Conservation (phyloP, 2,113 vertebrate genomes). For the Tor tambroides region DNA sequence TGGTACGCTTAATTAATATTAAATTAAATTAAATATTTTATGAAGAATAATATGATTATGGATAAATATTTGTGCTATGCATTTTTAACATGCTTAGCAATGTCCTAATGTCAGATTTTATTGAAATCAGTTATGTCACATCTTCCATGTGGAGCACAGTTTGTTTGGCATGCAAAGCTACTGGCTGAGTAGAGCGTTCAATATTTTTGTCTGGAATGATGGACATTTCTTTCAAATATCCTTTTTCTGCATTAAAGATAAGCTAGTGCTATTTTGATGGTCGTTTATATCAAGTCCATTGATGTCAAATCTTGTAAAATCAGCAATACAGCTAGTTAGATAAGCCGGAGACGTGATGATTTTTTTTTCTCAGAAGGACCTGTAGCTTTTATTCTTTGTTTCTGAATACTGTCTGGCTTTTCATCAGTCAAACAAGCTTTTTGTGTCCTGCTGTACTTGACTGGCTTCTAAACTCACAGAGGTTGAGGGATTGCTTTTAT, state of each 20-base stretch:
- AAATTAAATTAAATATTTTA: no score
- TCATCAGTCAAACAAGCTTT: conserved; percentile 8
- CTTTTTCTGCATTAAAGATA: background rate
- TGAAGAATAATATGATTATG: background rate
- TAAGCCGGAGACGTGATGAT: background rate
- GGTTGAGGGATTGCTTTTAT: conserved; percentile 24
- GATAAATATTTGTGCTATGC: background rate
- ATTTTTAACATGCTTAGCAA: background rate
- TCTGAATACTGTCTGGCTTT: background rate
- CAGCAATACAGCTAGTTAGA: background rate
- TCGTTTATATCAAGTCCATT: background rate
- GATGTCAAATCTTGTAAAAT: conserved; percentile 9
- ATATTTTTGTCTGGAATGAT: background rate
- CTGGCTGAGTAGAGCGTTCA: background rate
- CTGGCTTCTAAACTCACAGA: background rate
- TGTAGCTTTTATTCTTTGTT: conserved; percentile 21
- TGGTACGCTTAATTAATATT: no score
- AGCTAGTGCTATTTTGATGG: background rate
- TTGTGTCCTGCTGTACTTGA: background rate
- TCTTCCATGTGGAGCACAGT: background rate
- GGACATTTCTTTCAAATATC: background rate
- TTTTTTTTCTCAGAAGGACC: background rate
- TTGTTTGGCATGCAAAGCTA: background rate
- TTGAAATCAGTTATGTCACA: background rate
- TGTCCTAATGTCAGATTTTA: background rate